Base-by-base conservation (phyloP, 2,888 invertebrate species). In the Spilarctia lutea region DNA sequence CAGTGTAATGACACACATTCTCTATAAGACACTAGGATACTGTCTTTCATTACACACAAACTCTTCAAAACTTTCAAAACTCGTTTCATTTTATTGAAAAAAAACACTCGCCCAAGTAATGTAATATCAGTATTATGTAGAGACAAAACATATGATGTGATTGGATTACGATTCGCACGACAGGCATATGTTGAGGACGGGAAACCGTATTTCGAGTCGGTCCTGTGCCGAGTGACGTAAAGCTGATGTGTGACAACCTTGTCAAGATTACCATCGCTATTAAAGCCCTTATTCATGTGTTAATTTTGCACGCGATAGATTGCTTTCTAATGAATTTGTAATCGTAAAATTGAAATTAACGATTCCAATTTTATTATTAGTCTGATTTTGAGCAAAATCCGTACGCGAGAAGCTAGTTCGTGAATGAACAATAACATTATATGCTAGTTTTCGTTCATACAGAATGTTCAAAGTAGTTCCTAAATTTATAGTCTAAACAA, bases 181-280 rank as follows among this genome's bases (percentile, higher is more conserved):
- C 75, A 85, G 77, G 74, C 81, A 72, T 75, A 79, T 66, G 70
- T 75, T 73, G 70, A 78, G 77, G 48, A 79, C 42, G 76, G 73
- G 42, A 68, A 42, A 63, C 33, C 67, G 67, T 74, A 77, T 77
- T 75, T 74, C 68, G 39, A 42, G 35, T 56, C 42, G 60, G 27
- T 20, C 70, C 63, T 66, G 73, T 35, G 42, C 39, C 48, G 75
- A 80, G 70, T 78, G 81, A 85, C 76, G 45, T 75, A 81, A 85
- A 83, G 81, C 83, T 79, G 79, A 81, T 81, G 77, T 79, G 84
- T 85, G 84, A 80, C 81, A 83, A 77, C 65, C 75, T 71, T 77
- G 80, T 79, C 78, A 79, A 79, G 83, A 83, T 75, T 74, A 69
- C 73, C 52, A 76, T 76, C 77, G 35, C 48, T n/a, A 68, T 60